These are phyloP conservation scores for Trichogramma dendrolimi DNA, from an alignment of 2,888 invertebrate genomes.

Conservation along the genomic window DNA sequence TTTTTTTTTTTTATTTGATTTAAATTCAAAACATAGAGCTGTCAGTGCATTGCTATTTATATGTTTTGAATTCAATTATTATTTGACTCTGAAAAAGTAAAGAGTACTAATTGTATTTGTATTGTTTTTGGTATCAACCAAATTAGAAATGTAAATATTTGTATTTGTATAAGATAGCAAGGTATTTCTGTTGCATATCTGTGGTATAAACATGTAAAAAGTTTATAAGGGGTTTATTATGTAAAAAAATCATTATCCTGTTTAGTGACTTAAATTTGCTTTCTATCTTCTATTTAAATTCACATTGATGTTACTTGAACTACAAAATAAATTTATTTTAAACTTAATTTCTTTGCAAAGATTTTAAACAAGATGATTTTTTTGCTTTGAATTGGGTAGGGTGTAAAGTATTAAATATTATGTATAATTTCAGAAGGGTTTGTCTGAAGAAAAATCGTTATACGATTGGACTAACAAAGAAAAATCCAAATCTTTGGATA, in stretches of 20 bases:
- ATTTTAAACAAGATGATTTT: not conserved
- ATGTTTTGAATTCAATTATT: too few relatives aligned
- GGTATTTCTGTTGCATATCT: not conserved
- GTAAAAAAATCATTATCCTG: too few relatives aligned
- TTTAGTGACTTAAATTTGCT: not conserved
- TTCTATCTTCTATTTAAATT: slow-evolving; percentile 8
- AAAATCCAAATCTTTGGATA: slow-evolving; percentile 48
- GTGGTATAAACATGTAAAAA: slow-evolving; percentile 5
- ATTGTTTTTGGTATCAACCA: too few relatives aligned
- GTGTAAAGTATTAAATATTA: slow-evolving; percentile 12
- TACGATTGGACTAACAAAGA: slow-evolving; percentile 50
- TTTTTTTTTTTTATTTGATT: not conserved
- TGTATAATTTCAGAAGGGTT: slow-evolving; percentile 40
- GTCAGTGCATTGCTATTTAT: too few relatives aligned
- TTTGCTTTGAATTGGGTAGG: not conserved
- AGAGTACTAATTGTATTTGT: too few relatives aligned
- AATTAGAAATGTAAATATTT: too few relatives aligned
- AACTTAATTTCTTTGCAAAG: not conserved
- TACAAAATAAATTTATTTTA: slow-evolving; percentile 2
- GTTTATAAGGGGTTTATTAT: too few relatives aligned
- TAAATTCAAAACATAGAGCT: not conserved
- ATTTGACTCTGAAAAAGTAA: too few relatives aligned
- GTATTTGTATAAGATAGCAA: too few relatives aligned
- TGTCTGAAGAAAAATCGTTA: slow-evolving; percentile 43
- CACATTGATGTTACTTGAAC: slow-evolving; percentile 13